A percentile compares a stretch with the other conserved stretches of the same genome.
Evolutionary conservation across 1,140 invertebrate genomes (phyloP).

Genomic region (Ylistrum balloti): DNA sequence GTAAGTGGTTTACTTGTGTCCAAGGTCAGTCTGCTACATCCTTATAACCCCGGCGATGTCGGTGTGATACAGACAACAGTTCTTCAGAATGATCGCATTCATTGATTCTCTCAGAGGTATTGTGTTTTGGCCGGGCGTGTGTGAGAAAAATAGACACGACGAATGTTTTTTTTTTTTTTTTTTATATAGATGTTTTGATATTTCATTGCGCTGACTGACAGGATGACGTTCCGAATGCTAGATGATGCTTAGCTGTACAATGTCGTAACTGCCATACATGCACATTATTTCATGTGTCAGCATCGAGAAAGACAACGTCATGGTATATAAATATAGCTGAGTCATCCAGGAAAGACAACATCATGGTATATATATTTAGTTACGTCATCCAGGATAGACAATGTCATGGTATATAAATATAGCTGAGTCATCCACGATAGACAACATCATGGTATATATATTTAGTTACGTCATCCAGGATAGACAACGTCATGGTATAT

Average conservation of each 20-base stretch:
- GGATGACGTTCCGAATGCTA: not conserved
- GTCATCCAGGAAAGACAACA: too few species aligned
- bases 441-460: too few species aligned
- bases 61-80: not conserved
- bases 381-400: too few species aligned
- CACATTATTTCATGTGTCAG: not conserved
- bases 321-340: too few species aligned
- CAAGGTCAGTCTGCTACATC: not conserved
- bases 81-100: not conserved
- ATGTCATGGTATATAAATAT: too few species aligned
- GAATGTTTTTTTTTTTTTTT: not conserved
- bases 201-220: not conserved
- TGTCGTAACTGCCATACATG: not conserved
- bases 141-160: not conserved
- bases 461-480: too few species aligned
- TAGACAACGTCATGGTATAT: too few species aligned
- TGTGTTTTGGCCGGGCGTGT: not conserved
- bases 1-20: conserved; percentile 8
- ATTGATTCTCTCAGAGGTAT: not conserved
- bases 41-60: not conserved
- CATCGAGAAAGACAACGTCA: not conserved
- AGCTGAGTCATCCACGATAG: too few species aligned
- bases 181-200: not conserved
- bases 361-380: too few species aligned
- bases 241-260: not conserved